Evolutionary conservation across 2,113 vertebrate genomes (phyloP).

Genomic region (Indicator maculatus): DNA sequence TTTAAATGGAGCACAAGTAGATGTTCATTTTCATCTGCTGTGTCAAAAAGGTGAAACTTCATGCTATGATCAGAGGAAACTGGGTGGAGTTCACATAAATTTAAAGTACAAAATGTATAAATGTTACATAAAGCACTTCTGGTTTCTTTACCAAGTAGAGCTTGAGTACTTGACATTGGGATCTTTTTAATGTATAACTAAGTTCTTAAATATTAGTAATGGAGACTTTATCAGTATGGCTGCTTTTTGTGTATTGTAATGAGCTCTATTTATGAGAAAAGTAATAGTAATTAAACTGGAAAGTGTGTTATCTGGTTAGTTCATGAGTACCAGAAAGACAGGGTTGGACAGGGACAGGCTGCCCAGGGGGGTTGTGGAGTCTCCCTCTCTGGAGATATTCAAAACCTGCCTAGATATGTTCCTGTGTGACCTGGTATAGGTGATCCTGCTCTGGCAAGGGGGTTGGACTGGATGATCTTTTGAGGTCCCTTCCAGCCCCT

Average conservation of each 20-base stretch:
- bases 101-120: constrained; percentile 7
- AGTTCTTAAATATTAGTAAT: constrained; percentile 15
- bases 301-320: constrained; percentile 33
- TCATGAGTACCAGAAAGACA: neutral
- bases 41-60: constrained; percentile 81
- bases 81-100: constrained; percentile 87
- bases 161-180: neutral
- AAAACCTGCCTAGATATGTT: too few relatives aligned
- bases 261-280: constrained; percentile 34
- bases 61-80: constrained; percentile 84
- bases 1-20: constrained; percentile 85
- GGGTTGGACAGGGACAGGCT: neutral
- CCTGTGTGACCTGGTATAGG: too few relatives aligned
- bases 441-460: too few relatives aligned
- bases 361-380: too few relatives aligned
- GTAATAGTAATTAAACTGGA: constrained; percentile 12
- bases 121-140: neutral
- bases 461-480: too few relatives aligned
- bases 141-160: constrained; percentile 41
- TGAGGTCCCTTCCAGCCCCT: too few relatives aligned
- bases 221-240: neutral
- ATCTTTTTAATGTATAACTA: neutral
- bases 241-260: neutral
- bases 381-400: too few relatives aligned
- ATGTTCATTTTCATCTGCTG: constrained; percentile 84